Base-by-base conservation (phyloP, 2,113 vertebrate species). In the Amazona vittata region DNA sequence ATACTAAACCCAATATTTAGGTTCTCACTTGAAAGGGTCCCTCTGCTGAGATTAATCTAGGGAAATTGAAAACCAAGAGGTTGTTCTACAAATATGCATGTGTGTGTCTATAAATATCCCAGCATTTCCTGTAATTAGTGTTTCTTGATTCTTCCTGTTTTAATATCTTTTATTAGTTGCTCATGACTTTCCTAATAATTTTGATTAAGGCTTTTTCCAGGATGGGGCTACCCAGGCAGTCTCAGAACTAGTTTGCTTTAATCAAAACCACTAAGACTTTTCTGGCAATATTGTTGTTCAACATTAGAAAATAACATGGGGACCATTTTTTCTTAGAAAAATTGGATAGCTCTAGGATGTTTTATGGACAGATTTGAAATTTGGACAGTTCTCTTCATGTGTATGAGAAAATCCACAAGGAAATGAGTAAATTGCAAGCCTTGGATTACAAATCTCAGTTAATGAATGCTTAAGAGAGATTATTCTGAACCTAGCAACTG, bases 71-170 rank as follows among this genome's bases (percentile, higher is more conserved):
- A 96, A 47, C 59, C 65, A 70, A 67, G 90, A 82, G 21, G 16
- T 73, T 81, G 41, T 76, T 92, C 83, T 69, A 70, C 75, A 90
- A 86, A 86, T 89, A 68, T 64, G 25, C 77, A 20, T 52, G 41
- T 44, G 37, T 35, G 35, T 53, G 33, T 44, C 79, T 95, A 78
- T 92, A 92, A 86, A 92, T 93, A 93, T 52, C 83, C 39, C 47
- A 91, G 62, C 47, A 82, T 91, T 94, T 95, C 79, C 79, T 92
- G 67, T 77, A 94, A 83, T 93, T 94, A 83, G 11, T 21, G 11
- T 75, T 81, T 24, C 43, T 74, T 1, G 0, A 74, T 91, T 67
- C 33, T 96, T 17, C 21, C 24, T 49, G 22, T 19, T 91, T 91
- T 69, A 69, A 20, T 33, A 77, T 69, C 60, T 90, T 89, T 86